Evolutionary conservation across 1,140 invertebrate genomes (phyloP), one percentile per base, ranked within the genome.

Genomic region (Euborellia annulipes): DNA sequence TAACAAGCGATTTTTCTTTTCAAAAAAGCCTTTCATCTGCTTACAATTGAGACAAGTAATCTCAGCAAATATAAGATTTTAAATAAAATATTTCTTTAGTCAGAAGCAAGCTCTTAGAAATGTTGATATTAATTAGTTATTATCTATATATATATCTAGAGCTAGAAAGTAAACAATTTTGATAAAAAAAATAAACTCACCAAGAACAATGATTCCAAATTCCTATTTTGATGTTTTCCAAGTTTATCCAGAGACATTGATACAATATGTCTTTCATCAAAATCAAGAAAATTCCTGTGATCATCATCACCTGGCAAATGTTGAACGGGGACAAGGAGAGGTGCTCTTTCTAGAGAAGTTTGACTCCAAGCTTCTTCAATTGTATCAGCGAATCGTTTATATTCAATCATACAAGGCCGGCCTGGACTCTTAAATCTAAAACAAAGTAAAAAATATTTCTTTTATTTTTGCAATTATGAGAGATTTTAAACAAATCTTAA

Each of bases 331-430:
- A 69, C 61, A 19, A 78, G 59, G 17, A 78, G 65, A 40, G 78
- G 75, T 30, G 70, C 68, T 41, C 72, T 69, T 60, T 82, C 78
- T 46, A 82, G 58, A 40, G 64, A 64, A 40, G 56, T 54, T 47
- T 73, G 69, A 2, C 73, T 70, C 43, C 82, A 72, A 18, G 75
- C 70, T 62, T 77, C 76, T 54, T 81, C 78, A 18, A 80, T 62
- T 3, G 68, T 62, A 32, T 68, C 59, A 34, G 66, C 68, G 59
- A 84, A 82, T 37, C 73, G 68, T 13, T 63, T 64, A 57, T 81
- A 81, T 38, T 79, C 73, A 1, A 82, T 58, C 47, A 61, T 72
- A 18, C 69, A 63, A 0, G 64, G 59, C 8, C 73, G 63, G 13
- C 62, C 55, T 1, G 71, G 68, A 2, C 71, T 69, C 17, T 66